Evolutionary conservation across 2,888 invertebrate species (phyloP).

Genomic region (Tiphia femorata): DNA sequence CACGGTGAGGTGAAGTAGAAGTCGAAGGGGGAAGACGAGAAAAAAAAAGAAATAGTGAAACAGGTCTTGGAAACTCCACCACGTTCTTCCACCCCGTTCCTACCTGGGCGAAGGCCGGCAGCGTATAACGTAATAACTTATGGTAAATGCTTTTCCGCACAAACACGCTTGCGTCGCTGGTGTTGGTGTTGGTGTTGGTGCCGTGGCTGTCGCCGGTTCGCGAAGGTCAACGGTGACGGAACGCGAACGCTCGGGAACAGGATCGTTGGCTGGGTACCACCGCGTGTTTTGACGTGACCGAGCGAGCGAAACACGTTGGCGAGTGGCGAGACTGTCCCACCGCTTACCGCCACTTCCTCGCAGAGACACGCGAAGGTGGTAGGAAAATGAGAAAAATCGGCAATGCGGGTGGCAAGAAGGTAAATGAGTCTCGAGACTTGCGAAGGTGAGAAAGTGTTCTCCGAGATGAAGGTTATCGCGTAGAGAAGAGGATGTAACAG

Average conservation of each 20-base stretch:
- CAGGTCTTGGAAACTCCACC: conserved; percentile 27
- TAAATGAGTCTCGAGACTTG: no score
- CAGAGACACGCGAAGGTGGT: no score
- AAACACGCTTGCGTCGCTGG: background rate
- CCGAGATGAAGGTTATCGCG: no score
- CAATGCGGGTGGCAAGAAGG: no score
- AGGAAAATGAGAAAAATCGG: no score
- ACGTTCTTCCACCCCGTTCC: conserved; percentile 29
- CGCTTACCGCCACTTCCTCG: no score
- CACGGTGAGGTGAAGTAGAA: background rate
- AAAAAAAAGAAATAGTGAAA: conserved; percentile 28
- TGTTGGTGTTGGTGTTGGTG: background rate
- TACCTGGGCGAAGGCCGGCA: conserved; percentile 31
- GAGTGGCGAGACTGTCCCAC: no score
- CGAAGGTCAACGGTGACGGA: conserved; percentile 33
- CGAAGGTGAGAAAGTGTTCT: no score
- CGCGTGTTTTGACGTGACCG: conserved; percentile 7
- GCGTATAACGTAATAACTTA: conserved; percentile 29
- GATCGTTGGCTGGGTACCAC: no score
- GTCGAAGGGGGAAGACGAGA: background rate
- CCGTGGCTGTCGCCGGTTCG: conserved; percentile 12
- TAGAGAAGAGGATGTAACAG: no score
- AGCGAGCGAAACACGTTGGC: no score
- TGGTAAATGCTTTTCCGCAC: conserved; percentile 31
- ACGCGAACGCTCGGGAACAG: no score